Conservation (phyloP, 2,797 vertebrate species). For the Anguilla megastoma region DNA sequence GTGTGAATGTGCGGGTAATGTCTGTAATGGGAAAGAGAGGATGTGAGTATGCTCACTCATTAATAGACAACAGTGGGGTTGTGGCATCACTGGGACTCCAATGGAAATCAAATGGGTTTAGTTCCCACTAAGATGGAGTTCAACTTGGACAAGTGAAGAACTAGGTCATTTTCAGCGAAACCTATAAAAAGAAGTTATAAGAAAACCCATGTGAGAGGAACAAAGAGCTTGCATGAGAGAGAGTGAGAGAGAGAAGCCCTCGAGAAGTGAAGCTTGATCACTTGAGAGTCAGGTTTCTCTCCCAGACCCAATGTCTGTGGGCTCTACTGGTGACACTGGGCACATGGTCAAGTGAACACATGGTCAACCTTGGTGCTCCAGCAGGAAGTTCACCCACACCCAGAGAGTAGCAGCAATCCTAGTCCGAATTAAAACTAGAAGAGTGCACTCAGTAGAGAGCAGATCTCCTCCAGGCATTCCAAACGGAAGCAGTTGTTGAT, state of each 20-base stretch:
- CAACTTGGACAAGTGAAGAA: not conserved
- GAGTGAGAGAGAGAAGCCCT: not conserved
- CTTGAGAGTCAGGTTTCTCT: constrained; percentile 11
- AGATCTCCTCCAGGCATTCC: no score
- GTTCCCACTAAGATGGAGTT: not conserved
- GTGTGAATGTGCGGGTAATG: not conserved
- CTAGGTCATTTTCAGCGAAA: not conserved
- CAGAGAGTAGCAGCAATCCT: not conserved
- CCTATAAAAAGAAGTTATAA: not conserved
- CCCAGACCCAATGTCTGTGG: constrained; percentile 1
- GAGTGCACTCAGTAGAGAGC: no score
- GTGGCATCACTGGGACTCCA: not conserved
- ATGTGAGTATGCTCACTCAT: not conserved
- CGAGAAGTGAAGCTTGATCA: not conserved
- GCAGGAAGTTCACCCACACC: not conserved
- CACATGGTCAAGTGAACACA: constrained; percentile 13
- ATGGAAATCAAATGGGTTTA: not conserved
- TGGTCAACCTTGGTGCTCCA: not conserved
- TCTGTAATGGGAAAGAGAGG: not conserved
- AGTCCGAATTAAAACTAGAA: not conserved
- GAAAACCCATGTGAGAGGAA: not conserved
- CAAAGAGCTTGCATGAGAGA: not conserved
- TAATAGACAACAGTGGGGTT: not conserved
- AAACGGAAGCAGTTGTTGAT: no score
- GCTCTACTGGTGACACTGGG: not conserved